Percentiles rank a stretch among this genome's conserved stretches.
Conservation (phyloP, 2,797 vertebrate species). For the Siniperca undulata region DNA sequence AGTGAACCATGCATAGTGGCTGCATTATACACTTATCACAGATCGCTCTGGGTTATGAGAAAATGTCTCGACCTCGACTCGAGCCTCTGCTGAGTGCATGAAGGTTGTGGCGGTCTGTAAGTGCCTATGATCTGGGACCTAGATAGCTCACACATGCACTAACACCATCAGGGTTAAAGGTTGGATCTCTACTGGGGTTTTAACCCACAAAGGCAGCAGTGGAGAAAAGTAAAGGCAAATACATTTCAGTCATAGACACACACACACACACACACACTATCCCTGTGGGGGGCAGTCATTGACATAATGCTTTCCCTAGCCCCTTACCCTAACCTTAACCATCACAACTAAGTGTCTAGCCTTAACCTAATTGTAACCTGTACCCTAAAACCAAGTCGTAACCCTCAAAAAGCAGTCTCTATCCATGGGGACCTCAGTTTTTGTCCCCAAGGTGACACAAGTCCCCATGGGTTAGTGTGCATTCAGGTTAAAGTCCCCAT, state of each 20-base stretch:
- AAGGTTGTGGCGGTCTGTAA: neutral
- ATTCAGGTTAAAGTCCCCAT: too few relatives aligned
- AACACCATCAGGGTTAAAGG: neutral
- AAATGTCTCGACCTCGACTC: neutral
- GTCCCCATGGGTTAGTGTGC: too few relatives aligned
- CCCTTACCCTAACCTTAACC: too few relatives aligned
- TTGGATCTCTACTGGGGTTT: neutral
- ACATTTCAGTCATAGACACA: neutral
- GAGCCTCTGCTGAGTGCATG: neutral
- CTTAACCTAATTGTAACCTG: too few relatives aligned
- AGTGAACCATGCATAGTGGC: constrained; percentile 19
- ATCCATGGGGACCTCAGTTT: too few relatives aligned
- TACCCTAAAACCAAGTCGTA: too few relatives aligned
- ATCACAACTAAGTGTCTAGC: too few relatives aligned
- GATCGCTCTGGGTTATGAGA: neutral
- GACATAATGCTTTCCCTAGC: too few relatives aligned
- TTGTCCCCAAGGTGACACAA: too few relatives aligned
- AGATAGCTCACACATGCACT: neutral
- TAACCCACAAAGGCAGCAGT: neutral
- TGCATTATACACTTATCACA: constrained; percentile 6
- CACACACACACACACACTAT: too few relatives aligned
- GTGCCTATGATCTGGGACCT: neutral
- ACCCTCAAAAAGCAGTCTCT: too few relatives aligned
- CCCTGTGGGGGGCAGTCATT: too few relatives aligned
- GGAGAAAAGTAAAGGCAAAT: neutral